These are phyloP conservation scores for Meghimatium bilineatum DNA, from an alignment of 2,888 invertebrate genomes.

Conservation along the genomic window DNA sequence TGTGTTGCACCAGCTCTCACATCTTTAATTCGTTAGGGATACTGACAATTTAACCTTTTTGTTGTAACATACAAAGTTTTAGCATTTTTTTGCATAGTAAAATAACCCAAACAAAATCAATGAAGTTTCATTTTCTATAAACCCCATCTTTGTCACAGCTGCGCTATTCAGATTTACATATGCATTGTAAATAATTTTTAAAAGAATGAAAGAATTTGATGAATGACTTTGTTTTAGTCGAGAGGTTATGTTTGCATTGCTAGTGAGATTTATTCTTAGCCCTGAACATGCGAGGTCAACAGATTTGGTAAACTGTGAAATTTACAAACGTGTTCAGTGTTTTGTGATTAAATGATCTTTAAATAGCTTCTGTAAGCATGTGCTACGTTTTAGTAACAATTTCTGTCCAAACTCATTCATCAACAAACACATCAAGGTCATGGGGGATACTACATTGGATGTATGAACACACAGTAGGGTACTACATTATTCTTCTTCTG, in stretches of 20 bases:
- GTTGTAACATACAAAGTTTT: too few relatives aligned
- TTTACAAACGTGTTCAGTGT: neutral
- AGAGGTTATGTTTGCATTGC: neutral
- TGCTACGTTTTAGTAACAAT: too few relatives aligned
- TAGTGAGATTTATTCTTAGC: neutral
- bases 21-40: too few relatives aligned
- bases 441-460: too few relatives aligned
- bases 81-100: too few relatives aligned
- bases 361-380: neutral
- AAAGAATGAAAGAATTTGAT: neutral
- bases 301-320: neutral
- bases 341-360: neutral
- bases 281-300: neutral
- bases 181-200: conserved; percentile 28
- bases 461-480: too few relatives aligned
- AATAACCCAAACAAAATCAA: too few relatives aligned
- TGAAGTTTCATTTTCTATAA: neutral
- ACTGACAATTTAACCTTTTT: too few relatives aligned
- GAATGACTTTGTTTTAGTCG: neutral
- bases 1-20: too few relatives aligned
- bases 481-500: too few relatives aligned
- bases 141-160: conserved; percentile 11
- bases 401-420: too few relatives aligned
- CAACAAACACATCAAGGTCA: too few relatives aligned
- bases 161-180: neutral